phyloP scores from a whole-genome alignment of 2,888 invertebrate species.

The Ethmia dodecea region DNA sequence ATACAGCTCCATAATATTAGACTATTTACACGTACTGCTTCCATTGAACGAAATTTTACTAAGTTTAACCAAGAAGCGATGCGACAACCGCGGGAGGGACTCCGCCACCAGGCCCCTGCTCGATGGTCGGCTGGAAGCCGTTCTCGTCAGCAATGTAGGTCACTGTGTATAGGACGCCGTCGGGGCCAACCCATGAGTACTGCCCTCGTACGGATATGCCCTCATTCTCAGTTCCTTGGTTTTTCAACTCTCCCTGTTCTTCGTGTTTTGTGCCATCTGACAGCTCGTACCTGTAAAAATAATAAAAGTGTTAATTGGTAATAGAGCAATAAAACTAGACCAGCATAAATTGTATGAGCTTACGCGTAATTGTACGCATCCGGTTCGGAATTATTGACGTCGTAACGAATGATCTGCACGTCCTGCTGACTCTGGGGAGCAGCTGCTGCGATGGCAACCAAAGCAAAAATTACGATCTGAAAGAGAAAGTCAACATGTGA shows the following conservation, averaged over 20 bases:
- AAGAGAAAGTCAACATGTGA: conserved; percentile 32
- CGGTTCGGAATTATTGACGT: conserved; percentile 78
- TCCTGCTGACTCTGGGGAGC: conserved; percentile 67
- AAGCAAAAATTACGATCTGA: conserved; percentile 53
- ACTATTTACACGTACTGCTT: conserved; percentile 40
- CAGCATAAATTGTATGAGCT: conserved; percentile 26
- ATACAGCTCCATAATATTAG: conserved; percentile 40
- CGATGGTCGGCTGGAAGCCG: conserved; percentile 65
- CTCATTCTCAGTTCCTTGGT: conserved; percentile 77
- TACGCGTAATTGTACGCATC: conserved; percentile 78
- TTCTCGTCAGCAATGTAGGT: conserved; percentile 77
- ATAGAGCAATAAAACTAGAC: too few species aligned
- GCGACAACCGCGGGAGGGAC: conserved; percentile 53
- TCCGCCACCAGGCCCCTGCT: conserved; percentile 58
- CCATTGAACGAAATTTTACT: conserved; percentile 25
- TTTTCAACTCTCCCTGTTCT: conserved; percentile 75
- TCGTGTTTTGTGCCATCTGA: conserved; percentile 77
- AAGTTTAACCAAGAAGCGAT: conserved; percentile 45
- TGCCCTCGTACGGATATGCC: conserved; percentile 74
- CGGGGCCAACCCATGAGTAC: conserved; percentile 75
- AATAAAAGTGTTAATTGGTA: too few species aligned
- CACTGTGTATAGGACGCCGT: conserved; percentile 77
- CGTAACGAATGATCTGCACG: conserved; percentile 79
- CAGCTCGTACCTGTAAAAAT: conserved; percentile 63
- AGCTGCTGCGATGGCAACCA: conserved; percentile 51